Conservation (phyloP, 2,797 vertebrate genomes). For the Semotilus atromaculatus region DNA sequence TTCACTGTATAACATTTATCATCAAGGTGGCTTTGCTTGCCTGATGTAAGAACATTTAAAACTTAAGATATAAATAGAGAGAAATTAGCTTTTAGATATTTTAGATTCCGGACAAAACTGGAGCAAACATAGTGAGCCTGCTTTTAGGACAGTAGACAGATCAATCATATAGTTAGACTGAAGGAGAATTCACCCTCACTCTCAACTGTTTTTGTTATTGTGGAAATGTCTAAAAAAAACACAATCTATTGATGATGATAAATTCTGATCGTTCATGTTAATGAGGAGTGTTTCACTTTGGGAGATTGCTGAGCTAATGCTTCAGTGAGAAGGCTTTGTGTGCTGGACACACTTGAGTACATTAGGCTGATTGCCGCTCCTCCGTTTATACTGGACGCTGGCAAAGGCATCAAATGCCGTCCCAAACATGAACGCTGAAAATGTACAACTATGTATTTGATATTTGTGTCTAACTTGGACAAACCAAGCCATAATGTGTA, state of each 20-base stretch:
- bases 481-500: not conserved
- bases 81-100: not conserved
- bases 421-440: constrained; percentile 26
- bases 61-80: not conserved
- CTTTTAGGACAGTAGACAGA: not conserved
- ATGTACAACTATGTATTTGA: constrained; percentile 8
- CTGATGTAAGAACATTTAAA: not conserved
- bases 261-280: constrained; percentile 45
- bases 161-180: not conserved
- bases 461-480: not conserved
- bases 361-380: constrained; percentile 65
- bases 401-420: constrained; percentile 33
- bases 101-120: constrained; percentile 1
- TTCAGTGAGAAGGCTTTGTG: constrained; percentile 48
- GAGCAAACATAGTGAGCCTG: not conserved
- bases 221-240: not conserved
- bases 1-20: not conserved
- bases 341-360: constrained; percentile 58
- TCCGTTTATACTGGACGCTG: constrained; percentile 44
- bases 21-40: not conserved
- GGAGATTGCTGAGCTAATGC: constrained; percentile 57
- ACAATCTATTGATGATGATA: constrained; percentile 33
- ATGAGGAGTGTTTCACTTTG: constrained; percentile 58
- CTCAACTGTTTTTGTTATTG: constrained; percentile 14
- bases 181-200: not conserved